A percentile compares a stretch with the other conserved stretches of the same genome.
These are phyloP conservation scores for Leptinotarsa defecta DNA, from an alignment of 1,140 invertebrate species.

Conservation along the genomic window DNA sequence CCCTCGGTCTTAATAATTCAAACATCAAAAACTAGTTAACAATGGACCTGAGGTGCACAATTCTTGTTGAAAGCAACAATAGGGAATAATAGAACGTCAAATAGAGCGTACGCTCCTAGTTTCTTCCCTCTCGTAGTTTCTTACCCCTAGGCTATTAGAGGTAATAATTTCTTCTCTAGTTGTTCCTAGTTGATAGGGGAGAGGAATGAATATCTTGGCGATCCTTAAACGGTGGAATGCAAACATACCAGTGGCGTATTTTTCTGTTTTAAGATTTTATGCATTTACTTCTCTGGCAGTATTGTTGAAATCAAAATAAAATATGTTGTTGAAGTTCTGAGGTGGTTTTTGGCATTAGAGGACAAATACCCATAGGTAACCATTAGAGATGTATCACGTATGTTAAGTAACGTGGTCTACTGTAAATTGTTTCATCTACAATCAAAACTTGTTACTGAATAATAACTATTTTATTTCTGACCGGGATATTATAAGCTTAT, in stretches of 20 bases:
- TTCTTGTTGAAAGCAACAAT: slow-evolving; percentile 29
- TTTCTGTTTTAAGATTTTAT: too few relatives aligned
- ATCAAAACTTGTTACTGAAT: too few relatives aligned
- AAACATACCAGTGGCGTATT: background rate
- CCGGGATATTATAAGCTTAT: too few relatives aligned
- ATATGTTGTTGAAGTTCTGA: too few relatives aligned
- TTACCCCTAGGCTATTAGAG: slow-evolving; percentile 32
- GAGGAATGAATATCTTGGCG: slow-evolving; percentile 9
- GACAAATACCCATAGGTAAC: too few relatives aligned
- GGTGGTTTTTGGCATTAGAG: too few relatives aligned
- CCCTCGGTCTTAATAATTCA: slow-evolving; percentile 23
- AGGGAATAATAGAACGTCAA: slow-evolving; percentile 31
- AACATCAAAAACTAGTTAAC: slow-evolving; percentile 33
- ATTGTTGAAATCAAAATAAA: too few relatives aligned
- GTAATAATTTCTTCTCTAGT: slow-evolving; percentile 33
- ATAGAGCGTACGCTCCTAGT: slow-evolving; percentile 29
- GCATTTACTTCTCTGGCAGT: too few relatives aligned
- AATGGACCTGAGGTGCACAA: slow-evolving; percentile 25
- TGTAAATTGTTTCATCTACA: too few relatives aligned
- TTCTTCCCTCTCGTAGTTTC: slow-evolving; percentile 27
- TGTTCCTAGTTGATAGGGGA: slow-evolving; percentile 16
- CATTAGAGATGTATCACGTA: too few relatives aligned
- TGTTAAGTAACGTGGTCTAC: too few relatives aligned
- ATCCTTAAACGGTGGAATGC: slow-evolving; percentile 21
- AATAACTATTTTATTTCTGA: too few relatives aligned